These are phyloP conservation scores for Capitulum mitella DNA, from an alignment of 2,888 invertebrate genomes.

Conservation along the genomic window DNA sequence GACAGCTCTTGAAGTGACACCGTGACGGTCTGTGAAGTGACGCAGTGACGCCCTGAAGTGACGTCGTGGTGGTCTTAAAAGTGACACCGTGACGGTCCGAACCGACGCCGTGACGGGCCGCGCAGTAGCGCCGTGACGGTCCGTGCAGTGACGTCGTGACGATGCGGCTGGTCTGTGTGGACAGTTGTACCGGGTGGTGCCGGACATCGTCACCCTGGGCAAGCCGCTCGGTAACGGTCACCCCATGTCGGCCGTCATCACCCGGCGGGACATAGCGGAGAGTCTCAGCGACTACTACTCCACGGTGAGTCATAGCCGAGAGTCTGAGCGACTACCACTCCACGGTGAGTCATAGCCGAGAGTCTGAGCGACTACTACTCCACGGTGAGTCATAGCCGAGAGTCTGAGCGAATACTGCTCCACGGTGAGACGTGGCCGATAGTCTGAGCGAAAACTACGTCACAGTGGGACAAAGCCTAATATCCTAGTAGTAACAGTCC, in stretches of 20 bases:
- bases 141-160: no score
- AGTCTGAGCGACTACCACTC: slow-evolving; percentile 49
- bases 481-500: no score
- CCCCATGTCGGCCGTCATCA: slow-evolving; percentile 54
- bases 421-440: slow-evolving; percentile 44
- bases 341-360: slow-evolving; percentile 44
- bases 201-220: slow-evolving; percentile 49
- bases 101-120: no score
- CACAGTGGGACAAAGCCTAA: no score
- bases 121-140: no score
- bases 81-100: no score
- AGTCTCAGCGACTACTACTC: slow-evolving; percentile 49
- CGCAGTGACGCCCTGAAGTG: no score
- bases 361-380: slow-evolving; percentile 49
- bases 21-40: no score
- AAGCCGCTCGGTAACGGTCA: slow-evolving; percentile 51
- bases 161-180: slow-evolving; percentile 5
- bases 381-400: slow-evolving; percentile 44
- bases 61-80: no score
- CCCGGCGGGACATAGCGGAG: slow-evolving; percentile 50
- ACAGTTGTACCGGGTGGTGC: slow-evolving; percentile 48
- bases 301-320: slow-evolving; percentile 44
- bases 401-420: slow-evolving; percentile 49
- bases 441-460: no score
- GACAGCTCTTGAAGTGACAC: no score